Evolutionary conservation across 2,888 invertebrate genomes (phyloP), one percentile per base, ranked within the genome.

Genomic region (Caenorhabditis plicata): DNA sequence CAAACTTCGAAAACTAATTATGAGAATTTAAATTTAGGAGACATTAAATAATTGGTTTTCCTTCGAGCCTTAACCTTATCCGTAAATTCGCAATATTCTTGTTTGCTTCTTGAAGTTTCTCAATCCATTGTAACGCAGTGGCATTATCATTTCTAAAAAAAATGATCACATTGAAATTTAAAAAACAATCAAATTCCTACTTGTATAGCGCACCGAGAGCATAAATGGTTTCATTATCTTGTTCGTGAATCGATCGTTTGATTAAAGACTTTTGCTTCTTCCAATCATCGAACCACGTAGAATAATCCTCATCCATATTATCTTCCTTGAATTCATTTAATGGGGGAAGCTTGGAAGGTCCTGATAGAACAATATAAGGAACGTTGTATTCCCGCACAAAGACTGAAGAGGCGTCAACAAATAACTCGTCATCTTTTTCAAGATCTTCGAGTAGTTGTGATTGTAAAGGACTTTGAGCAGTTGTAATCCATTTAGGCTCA

Each of bases 341-440:
- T 48, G 52, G 36, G 15, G 22, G 38, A 5, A 40, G 13, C 23
- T 42, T 50, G 13, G 53, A 27, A 17, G 19, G 68, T 55, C 20
- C 61, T 45, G 41, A 64, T 29, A 80, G 41, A 11, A 56, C 52
- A 15, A 78, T 54, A 47, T 72, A 80, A 3, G 56, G 41, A 7
- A 75, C 53, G 11, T 36, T 25, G 19, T 69, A 45, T 8, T 76
- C 73, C 42, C 65, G 68, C 7, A 78, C 57, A 61, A 70, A 77
- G 13, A 76, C 77, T n/a, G 42, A 48, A 8, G 77, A 74, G 3
- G 73, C 71, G 41, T 80, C 79, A 4, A 80, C 68, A 39, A 72
- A 75, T 3, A 75, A 43, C 40, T 56, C 61, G 17, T 55, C 49
- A 22, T 51, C 46, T 40, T 22, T 17, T 32, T 42, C 31, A 25